phyloP scores from a whole-genome alignment of 2,888 invertebrate genomes.

The Amiota minor region DNA sequence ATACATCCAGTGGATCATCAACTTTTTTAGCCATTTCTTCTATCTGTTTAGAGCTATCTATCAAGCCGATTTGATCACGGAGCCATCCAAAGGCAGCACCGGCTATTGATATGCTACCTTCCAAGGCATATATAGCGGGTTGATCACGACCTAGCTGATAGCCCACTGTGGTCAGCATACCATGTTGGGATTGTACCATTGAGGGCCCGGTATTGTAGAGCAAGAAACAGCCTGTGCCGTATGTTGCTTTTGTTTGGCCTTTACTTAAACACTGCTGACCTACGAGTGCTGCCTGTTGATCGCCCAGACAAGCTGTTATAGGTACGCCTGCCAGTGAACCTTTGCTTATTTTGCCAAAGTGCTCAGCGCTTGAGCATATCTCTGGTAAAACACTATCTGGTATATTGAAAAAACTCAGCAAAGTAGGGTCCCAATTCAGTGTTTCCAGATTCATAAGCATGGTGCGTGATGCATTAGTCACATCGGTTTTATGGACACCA shows the following conservation, averaged over 20 bases:
- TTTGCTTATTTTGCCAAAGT: constrained; percentile 81
- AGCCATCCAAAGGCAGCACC: constrained; percentile 93
- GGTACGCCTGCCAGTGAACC: constrained; percentile 82
- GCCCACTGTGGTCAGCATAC: constrained; percentile 94
- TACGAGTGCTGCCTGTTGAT: constrained; percentile 96
- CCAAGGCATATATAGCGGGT: constrained; percentile 90
- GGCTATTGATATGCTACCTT: constrained; percentile 91
- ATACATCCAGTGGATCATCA: constrained; percentile 82
- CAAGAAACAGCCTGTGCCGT: constrained; percentile 98
- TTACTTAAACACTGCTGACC: constrained; percentile 93
- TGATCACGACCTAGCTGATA: constrained; percentile 90
- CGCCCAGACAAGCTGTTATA: constrained; percentile 92
- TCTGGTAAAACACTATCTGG: constrained; percentile 87
- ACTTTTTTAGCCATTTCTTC: constrained; percentile 80
- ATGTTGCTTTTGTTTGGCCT: constrained; percentile 97
- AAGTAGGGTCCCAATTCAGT: constrained; percentile 89
- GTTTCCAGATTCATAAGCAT: constrained; percentile 96
- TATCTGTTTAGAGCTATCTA: constrained; percentile 82
- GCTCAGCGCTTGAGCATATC: constrained; percentile 93
- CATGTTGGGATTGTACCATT: constrained; percentile 87
- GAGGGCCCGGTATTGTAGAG: constrained; percentile 91
- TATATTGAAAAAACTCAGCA: constrained; percentile 90
- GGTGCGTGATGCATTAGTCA: constrained; percentile 97
- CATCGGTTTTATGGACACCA: constrained; percentile 94
- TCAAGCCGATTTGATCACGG: constrained; percentile 88